phyloP scores from a whole-genome alignment of 2,888 invertebrate species.

The Nesidiocoris tenuis region DNA sequence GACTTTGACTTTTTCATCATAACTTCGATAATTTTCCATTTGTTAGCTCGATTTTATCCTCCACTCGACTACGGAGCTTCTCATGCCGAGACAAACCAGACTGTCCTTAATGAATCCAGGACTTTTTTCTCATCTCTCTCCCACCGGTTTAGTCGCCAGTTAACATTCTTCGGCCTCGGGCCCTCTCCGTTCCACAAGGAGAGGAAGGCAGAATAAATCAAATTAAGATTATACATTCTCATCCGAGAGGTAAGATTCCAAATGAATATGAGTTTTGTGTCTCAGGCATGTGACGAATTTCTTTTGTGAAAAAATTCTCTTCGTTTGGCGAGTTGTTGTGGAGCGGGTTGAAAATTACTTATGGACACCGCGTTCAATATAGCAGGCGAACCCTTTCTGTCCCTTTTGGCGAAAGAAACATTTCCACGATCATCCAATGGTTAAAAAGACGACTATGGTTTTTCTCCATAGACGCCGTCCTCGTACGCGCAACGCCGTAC shows the following conservation, averaged over 20 bases:
- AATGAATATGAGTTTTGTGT: constrained; percentile 39
- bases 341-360: constrained; percentile 30
- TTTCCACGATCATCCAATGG: constrained; percentile 28
- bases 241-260: constrained; percentile 35
- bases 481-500: background rate
- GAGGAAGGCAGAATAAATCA: constrained; percentile 31
- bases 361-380: constrained; percentile 35
- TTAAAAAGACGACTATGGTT: constrained; percentile 25
- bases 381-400: constrained; percentile 9
- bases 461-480: constrained; percentile 23
- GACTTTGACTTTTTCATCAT: background rate
- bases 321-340: background rate
- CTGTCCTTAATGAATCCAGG: constrained; percentile 34
- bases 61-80: no score
- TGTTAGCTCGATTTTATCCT: background rate
- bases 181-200: constrained; percentile 7
- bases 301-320: constrained; percentile 29
- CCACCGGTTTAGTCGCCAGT: constrained; percentile 34
- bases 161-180: constrained; percentile 30
- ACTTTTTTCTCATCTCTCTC: background rate
- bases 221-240: constrained; percentile 41
- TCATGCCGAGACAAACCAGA: background rate
- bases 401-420: constrained; percentile 15
- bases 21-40: background rate
- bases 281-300: constrained; percentile 39